phyloP scores from a whole-genome alignment of 2,888 invertebrate genomes.

The Mesodorylaimus sp. region DNA sequence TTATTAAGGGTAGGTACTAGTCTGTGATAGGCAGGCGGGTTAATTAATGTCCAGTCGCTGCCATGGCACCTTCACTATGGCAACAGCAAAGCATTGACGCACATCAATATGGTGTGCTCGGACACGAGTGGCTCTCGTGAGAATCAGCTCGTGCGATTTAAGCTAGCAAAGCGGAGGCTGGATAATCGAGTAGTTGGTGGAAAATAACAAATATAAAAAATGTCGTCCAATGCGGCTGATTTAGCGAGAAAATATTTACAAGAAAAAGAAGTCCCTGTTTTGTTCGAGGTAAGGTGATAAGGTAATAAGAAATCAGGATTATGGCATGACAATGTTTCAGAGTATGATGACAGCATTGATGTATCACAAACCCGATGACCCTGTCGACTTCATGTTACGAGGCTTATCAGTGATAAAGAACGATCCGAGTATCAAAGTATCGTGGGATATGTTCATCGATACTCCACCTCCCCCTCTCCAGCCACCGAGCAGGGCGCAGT shows the following conservation, averaged over 20 bases:
- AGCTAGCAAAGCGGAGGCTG: no score
- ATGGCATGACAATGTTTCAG: slow-evolving; percentile 20
- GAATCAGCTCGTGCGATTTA: no score
- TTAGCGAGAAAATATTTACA: slow-evolving; percentile 36
- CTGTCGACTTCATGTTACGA: slow-evolving; percentile 24
- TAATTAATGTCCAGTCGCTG: no score
- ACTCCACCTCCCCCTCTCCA: background rate
- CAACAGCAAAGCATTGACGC: no score
- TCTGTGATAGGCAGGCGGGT: no score
- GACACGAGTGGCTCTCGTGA: no score
- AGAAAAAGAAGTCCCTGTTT: slow-evolving; percentile 34
- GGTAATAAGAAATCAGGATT: background rate
- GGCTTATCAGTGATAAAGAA: slow-evolving; percentile 14
- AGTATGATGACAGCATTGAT: slow-evolving; percentile 39
- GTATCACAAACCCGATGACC: slow-evolving; percentile 36
- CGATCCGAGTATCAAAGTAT: background rate
- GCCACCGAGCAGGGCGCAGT: no score
- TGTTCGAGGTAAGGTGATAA: slow-evolving; percentile 34
- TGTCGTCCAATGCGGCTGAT: slow-evolving; percentile 30
- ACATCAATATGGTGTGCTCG: no score
- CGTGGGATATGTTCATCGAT: slow-evolving; percentile 10
- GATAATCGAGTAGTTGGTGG: no score
- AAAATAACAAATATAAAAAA: no score
- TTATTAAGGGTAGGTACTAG: no score
- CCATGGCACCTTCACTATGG: no score